Base-by-base conservation (phyloP, 2,113 vertebrate species). In the Fulica atra region DNA sequence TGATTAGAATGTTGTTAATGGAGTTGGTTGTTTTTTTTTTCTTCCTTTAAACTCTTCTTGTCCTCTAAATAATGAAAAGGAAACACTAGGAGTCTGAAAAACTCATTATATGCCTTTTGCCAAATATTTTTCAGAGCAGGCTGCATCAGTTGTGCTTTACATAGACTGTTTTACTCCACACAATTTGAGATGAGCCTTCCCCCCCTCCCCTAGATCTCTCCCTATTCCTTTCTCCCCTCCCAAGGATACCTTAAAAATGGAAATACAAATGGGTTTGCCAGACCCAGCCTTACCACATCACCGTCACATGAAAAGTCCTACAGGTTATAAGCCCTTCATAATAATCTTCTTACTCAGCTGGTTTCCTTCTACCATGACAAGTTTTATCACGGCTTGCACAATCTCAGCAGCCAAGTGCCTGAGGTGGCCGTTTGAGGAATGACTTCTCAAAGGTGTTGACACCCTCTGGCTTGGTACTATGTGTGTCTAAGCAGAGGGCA, bases 1-100 rank as follows among this genome's bases (percentile, higher is more conserved):
- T 82, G 10, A 85, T 84, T 53, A 84, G 12, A 70, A 64, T 50
- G 12, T 38, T 93, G n/a, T 59, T 56, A 82, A 80, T 11, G 25
- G 40, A 77, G 25, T 2, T 68, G 0, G 10, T 26, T 46, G 80
- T 50, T 85, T 95, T 95, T 90, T 87, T 85, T 50, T 85, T 95
- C 44, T 90, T 87, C 82, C 16, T 38, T 74, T 42, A 65, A 94
- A 69, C 13, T 81, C 31, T 56, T 5, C 48, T 81, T 91, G 28
- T 91, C 16, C 53, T 79, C 86, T 64, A 90, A 86, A 86, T 42
- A 31, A 53, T 21, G 76, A 60, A 68, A 54, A 61, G 23, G 11
- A 92, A 92, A 88, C n/a, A 81, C n/a, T 42, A 76, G 31, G 86
- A 79, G 48, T 50, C 69, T 95, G 83, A 93, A 86, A 88, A 93